phyloP scores from a whole-genome alignment of 2,797 vertebrate species.

The Hozukius guyotensis region DNA sequence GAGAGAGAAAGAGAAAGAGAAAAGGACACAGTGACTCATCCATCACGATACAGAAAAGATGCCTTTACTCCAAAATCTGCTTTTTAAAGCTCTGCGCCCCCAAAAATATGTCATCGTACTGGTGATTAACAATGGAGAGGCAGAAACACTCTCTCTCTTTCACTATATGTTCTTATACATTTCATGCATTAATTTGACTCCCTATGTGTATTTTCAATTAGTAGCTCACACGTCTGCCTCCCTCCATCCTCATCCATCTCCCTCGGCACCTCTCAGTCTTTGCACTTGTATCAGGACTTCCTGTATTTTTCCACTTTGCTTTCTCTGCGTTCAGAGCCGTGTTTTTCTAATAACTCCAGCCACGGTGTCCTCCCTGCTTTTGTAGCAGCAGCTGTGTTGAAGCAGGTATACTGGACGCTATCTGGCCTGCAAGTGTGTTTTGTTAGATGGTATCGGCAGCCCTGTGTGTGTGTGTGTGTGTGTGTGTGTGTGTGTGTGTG shows the following conservation, averaged over 20 bases:
- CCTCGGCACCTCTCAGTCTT: constrained; percentile 53
- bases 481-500: constrained; percentile 16
- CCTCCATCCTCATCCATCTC: constrained; percentile 23
- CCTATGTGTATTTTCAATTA: not conserved
- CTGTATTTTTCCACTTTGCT: constrained; percentile 84
- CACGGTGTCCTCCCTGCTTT: constrained; percentile 78
- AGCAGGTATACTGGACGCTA: constrained; percentile 79
- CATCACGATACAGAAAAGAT: constrained; percentile 53
- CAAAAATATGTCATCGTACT: not conserved
- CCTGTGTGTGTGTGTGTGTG: constrained; percentile 47
- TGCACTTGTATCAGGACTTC: constrained; percentile 78
- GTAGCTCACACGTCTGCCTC: not conserved
- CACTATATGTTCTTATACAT: not conserved
- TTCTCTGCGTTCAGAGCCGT: constrained; percentile 60
- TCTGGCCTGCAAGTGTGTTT: constrained; percentile 77
- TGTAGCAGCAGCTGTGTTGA: constrained; percentile 87
- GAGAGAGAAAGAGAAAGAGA: constrained; percentile 38
- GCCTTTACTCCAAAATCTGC: constrained; percentile 27
- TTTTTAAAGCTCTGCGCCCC: constrained; percentile 3
- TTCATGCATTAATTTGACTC: not conserved
- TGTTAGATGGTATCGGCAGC: constrained; percentile 81
- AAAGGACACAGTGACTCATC: constrained; percentile 68
- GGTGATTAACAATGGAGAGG: not conserved
- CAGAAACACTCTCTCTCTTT: not conserved
- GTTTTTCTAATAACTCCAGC: constrained; percentile 79